A percentile compares a stretch with the other conserved stretches of the same genome.
phyloP scores from a whole-genome alignment of 2,113 vertebrate species.

The Onychorhynchus coronatus region DNA sequence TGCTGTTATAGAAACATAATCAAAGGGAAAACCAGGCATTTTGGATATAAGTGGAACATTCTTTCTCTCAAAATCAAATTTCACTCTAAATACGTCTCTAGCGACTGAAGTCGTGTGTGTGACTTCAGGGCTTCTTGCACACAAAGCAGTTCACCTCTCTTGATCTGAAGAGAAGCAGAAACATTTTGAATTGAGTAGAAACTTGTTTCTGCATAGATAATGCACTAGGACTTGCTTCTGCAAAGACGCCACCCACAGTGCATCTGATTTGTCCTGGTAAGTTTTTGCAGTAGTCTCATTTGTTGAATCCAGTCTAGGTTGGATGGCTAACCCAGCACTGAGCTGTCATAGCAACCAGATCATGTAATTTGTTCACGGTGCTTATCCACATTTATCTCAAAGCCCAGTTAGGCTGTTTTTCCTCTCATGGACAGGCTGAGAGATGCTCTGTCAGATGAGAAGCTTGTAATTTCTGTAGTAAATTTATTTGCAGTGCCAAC shows the following conservation, averaged over 20 bases:
- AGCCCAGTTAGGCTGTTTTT: slow-evolving; percentile 18
- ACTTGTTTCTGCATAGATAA: background rate
- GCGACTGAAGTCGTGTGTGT: background rate
- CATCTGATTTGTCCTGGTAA: background rate
- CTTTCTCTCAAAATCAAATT: background rate
- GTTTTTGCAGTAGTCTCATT: background rate
- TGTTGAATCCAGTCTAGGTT: background rate
- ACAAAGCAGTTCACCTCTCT: background rate
- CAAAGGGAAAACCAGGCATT: background rate
- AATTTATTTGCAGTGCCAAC: background rate
- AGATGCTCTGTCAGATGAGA: background rate
- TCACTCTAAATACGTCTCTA: background rate
- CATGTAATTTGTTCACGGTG: slow-evolving; percentile 10
- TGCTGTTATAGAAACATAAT: background rate
- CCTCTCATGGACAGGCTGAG: background rate
- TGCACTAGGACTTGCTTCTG: background rate
- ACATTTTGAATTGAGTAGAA: background rate
- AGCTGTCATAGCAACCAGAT: slow-evolving; percentile 62
- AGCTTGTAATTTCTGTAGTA: background rate
- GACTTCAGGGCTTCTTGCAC: background rate
- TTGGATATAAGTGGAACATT: background rate
- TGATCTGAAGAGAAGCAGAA: background rate
- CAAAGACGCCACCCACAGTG: background rate
- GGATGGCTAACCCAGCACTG: background rate
- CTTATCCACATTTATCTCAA: slow-evolving; percentile 32